These are phyloP conservation scores for Neodiprion pinetum DNA, from an alignment of 1,140 invertebrate genomes.

Conservation along the genomic window DNA sequence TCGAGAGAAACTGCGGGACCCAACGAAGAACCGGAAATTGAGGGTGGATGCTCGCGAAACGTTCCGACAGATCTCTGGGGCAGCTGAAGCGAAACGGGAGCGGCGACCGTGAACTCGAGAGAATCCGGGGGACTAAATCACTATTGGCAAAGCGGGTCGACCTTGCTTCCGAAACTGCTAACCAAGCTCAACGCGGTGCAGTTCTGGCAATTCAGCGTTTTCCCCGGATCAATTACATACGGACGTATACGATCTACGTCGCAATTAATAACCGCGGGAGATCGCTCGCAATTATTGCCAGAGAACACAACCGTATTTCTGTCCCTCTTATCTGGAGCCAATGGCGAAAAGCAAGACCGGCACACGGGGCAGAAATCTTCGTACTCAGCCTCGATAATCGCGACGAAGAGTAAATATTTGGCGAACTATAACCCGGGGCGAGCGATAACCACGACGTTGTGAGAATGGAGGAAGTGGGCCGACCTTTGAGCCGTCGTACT, in stretches of 20 bases:
- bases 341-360: no score
- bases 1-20: no score
- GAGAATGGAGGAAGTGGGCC: not conserved
- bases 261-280: no score
- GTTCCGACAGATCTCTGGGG: not conserved
- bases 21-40: not conserved
- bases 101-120: not conserved
- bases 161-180: no score
- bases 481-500: not conserved
- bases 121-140: not conserved
- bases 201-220: no score
- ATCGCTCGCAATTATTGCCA: no score
- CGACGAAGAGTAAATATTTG: slow-evolving; percentile 1
- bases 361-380: not conserved
- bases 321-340: no score
- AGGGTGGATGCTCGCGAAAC: not conserved
- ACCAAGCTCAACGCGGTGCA: no score
- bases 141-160: not conserved
- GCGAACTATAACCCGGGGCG: not conserved
- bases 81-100: not conserved
- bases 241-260: no score
- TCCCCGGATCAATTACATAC: no score
- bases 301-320: no score
- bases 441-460: not conserved
- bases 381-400: not conserved